Conservation (phyloP, 2,888 invertebrate genomes). For the Tromatobia lineatoria region DNA sequence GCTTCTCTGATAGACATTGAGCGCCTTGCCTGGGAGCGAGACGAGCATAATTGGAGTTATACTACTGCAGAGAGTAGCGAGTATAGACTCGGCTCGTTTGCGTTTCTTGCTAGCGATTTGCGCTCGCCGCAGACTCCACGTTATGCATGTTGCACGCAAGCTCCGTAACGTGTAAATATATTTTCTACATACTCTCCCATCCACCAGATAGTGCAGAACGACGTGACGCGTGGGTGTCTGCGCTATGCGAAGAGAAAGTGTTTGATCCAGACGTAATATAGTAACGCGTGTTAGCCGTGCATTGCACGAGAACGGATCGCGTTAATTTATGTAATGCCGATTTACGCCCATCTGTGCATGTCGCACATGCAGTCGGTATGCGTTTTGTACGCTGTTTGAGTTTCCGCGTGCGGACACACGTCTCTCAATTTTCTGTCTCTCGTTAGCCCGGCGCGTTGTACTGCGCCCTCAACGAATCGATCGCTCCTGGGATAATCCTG, state of each 20-base stretch:
- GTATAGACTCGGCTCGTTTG: conserved; percentile 39
- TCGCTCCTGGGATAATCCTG: conserved; percentile 49
- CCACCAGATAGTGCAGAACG: conserved; percentile 30
- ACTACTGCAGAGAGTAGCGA: conserved; percentile 17
- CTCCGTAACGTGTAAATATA: conserved; percentile 6
- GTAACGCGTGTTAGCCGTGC: conserved; percentile 58
- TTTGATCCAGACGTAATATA: conserved; percentile 52
- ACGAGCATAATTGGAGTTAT: conserved; percentile 57
- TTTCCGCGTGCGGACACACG: conserved; percentile 21
- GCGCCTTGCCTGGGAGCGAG: conserved; percentile 57
- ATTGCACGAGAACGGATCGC: conserved; percentile 62
- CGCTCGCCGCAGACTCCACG: conserved; percentile 25
- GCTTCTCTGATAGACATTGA: conserved; percentile 64
- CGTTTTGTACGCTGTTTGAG: background rate
- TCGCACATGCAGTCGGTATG: conserved; percentile 7
- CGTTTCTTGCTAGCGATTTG: conserved; percentile 26
- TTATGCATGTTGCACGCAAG: conserved; percentile 28
- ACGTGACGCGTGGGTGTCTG: conserved; percentile 74
- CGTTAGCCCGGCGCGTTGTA: conserved; percentile 38
- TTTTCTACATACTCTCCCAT: background rate
- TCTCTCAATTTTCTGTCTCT: conserved; percentile 35
- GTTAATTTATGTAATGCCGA: conserved; percentile 81
- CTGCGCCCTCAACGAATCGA: conserved; percentile 41
- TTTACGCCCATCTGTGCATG: conserved; percentile 73
- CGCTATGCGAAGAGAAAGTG: conserved; percentile 78